A percentile compares a stretch with the other conserved stretches of the same genome.
Conservation (phyloP, 2,113 vertebrate genomes). For the Oryzias javanicus region DNA sequence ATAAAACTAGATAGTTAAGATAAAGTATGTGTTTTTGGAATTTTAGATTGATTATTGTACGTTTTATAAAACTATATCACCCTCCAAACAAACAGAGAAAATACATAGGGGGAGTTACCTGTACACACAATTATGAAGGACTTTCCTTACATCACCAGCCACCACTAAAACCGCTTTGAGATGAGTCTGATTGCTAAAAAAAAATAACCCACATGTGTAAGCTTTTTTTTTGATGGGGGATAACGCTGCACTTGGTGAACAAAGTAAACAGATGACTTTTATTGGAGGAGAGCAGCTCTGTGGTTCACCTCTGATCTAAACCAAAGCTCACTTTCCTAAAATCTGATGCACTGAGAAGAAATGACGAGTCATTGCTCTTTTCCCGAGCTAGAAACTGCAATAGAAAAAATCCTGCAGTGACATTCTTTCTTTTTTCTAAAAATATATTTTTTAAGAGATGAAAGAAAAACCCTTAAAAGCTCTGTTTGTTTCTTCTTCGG, state of each 20-base stretch:
- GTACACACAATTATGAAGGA: too few species aligned
- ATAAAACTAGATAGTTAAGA: too few species aligned
- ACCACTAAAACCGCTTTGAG: neutral
- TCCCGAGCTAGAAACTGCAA: neutral
- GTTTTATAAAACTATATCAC: too few species aligned
- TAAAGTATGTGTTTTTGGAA: too few species aligned
- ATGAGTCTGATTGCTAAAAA: slow-evolving; percentile 14
- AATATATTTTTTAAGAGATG: neutral
- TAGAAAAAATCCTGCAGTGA: neutral
- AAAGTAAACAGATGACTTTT: slow-evolving; percentile 21
- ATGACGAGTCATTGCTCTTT: neutral
- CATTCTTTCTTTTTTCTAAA: neutral
- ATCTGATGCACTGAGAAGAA: slow-evolving; percentile 4
- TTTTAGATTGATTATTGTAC: too few species aligned
- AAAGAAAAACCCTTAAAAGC: neutral
- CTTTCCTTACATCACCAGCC: too few species aligned
- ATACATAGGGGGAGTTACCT: too few species aligned
- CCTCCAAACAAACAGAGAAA: too few species aligned
- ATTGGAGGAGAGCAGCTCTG: neutral
- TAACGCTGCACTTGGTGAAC: neutral
- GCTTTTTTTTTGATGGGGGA: too few species aligned
- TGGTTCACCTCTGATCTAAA: slow-evolving; percentile 2
- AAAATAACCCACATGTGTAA: neutral
- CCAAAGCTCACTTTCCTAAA: neutral
- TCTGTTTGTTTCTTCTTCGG: too few species aligned